These are phyloP conservation scores for Drosophila pruinosa DNA, from an alignment of 1,140 invertebrate species.

Conservation along the genomic window DNA sequence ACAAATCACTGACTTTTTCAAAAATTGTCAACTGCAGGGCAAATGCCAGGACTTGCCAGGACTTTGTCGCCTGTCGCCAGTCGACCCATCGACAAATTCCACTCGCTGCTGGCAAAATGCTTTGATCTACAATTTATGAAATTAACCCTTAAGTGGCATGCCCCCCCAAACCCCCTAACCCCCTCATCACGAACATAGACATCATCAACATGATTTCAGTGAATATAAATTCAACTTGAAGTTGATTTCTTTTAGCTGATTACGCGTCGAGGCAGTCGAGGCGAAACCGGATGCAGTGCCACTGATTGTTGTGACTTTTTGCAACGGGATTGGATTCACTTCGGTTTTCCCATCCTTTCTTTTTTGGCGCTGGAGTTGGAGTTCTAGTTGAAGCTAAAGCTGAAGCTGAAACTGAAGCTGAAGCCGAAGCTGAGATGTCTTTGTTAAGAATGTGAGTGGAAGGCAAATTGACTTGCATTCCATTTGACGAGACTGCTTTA, in stretches of 20 bases:
- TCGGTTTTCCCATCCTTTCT: no score
- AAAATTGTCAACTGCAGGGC: constrained; percentile 81
- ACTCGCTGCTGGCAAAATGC: constrained; percentile 41
- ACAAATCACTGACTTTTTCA: constrained; percentile 81
- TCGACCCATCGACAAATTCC: constrained; percentile 8
- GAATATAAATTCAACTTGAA: constrained; percentile 33
- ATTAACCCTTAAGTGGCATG: constrained; percentile 77
- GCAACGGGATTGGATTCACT: constrained; percentile 29
- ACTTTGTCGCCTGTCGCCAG: neutral
- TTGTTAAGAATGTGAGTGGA: constrained; percentile 22
- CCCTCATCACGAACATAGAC: constrained; percentile 33
- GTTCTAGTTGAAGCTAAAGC: neutral
- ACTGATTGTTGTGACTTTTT: constrained; percentile 60
- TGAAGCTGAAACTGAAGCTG: neutral
- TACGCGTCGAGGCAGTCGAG: constrained; percentile 44
- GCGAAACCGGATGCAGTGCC: constrained; percentile 61
- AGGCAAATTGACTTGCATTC: constrained; percentile 35
- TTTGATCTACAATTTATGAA: constrained; percentile 81
- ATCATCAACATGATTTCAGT: constrained; percentile 46
- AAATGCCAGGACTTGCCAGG: constrained; percentile 49
- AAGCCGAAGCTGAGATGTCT: no score
- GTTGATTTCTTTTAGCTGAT: constrained; percentile 78
- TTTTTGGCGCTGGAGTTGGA: constrained; percentile 17
- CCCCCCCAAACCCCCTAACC: neutral
- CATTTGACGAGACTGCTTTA: neutral